Percentiles rank a stretch among this genome's conserved stretches.
Evolutionary conservation across 2,113 vertebrate species (phyloP).

Genomic region (Eubucco bourcierii): DNA sequence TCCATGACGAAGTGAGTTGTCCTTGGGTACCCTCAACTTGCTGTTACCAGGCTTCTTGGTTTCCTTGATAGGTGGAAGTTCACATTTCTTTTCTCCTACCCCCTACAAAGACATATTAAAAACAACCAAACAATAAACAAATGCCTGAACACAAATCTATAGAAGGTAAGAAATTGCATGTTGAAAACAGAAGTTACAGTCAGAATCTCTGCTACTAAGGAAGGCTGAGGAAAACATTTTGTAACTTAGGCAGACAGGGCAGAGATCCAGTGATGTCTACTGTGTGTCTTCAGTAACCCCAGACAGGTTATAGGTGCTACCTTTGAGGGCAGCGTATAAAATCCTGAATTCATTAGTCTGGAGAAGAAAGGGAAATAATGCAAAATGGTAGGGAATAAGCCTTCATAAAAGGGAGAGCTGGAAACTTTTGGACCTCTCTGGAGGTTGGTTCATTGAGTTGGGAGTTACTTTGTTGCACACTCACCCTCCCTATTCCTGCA

Average conservation of each 20-base stretch:
- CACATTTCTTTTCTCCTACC: slow-evolving; percentile 19
- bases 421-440: not conserved
- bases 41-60: not conserved
- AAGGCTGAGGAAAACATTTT: not conserved
- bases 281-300: not conserved
- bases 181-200: not conserved
- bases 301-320: not conserved
- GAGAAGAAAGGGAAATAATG: not conserved
- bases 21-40: not conserved
- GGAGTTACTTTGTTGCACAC: not conserved
- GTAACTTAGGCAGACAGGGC: not conserved
- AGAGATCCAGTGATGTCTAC: not conserved
- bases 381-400: not conserved
- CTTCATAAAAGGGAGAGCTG: not conserved
- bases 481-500: not conserved
- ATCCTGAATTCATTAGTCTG: not conserved
- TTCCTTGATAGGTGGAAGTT: slow-evolving; percentile 23
- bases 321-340: not conserved
- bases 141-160: not conserved
- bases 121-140: not conserved
- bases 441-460: not conserved
- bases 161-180: not conserved
- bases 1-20: not conserved
- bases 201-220: not conserved
- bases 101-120: slow-evolving; percentile 33